Evolutionary conservation across 2,888 invertebrate species (phyloP).

Genomic region (Clunio marinus): DNA sequence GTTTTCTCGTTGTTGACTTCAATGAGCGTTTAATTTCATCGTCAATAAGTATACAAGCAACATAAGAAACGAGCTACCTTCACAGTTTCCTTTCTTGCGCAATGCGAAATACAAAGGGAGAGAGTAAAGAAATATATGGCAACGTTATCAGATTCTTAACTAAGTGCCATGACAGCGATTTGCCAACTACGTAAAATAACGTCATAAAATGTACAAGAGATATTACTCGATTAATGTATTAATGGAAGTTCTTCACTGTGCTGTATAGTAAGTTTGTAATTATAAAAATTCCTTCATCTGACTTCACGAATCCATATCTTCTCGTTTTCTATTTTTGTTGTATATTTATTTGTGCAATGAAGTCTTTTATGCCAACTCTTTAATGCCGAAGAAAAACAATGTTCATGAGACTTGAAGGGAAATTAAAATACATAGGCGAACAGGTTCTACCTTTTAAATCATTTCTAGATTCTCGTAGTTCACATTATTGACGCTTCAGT

Average conservation of each 20-base stretch:
- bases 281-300: neutral
- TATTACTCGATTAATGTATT: slow-evolving; percentile 13
- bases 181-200: neutral
- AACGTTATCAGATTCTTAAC: slow-evolving; percentile 31
- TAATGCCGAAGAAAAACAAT: neutral
- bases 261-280: slow-evolving; percentile 13
- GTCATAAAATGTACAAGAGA: neutral
- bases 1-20: neutral
- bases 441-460: slow-evolving; percentile 12
- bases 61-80: neutral
- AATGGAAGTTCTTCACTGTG: slow-evolving; percentile 14
- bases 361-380: neutral
- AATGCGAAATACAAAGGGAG: neutral
- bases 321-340: neutral
- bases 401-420: slow-evolving; percentile 7
- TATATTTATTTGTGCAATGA: neutral
- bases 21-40: slow-evolving; percentile 4
- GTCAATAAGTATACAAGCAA: neutral
- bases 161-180: slow-evolving; percentile 2
- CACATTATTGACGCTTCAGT: slow-evolving; percentile 16
- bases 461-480: neutral
- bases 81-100: neutral
- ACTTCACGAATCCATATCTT: neutral
- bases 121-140: neutral
- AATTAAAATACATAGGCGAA: neutral